Conservation (phyloP, 2,888 invertebrate species). For the Megaustenia siamemsis region DNA sequence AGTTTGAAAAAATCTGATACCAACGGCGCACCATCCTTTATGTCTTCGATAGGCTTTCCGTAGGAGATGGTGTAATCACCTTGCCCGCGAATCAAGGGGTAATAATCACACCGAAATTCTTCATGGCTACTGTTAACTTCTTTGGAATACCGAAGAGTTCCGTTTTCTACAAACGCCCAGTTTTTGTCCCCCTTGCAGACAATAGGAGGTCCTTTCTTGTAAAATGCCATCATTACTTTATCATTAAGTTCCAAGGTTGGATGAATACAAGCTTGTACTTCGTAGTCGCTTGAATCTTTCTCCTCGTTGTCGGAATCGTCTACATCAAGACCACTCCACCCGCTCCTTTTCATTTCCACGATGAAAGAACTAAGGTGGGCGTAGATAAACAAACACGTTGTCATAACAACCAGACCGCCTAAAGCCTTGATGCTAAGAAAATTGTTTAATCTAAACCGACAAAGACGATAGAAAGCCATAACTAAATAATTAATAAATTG, state of each 20-base stretch:
- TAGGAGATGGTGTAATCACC: constrained; percentile 24
- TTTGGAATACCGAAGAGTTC: constrained; percentile 25
- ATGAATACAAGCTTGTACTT: constrained; percentile 21
- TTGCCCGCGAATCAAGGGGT: constrained; percentile 29
- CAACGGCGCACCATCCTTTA: not conserved
- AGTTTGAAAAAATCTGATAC: constrained; percentile 46
- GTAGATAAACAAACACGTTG: not conserved
- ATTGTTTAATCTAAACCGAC: too few relatives aligned
- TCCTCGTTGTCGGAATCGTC: not conserved
- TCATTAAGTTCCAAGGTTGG: constrained; percentile 9
- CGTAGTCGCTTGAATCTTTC: not conserved
- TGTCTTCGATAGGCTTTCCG: not conserved
- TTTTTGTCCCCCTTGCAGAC: not conserved
- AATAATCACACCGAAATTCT: not conserved
- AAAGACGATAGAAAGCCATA: too few relatives aligned
- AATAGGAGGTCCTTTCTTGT: not conserved
- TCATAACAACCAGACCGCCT: not conserved
- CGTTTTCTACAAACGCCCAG: constrained; percentile 38
- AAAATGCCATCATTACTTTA: constrained; percentile 40
- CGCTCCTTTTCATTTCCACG: not conserved
- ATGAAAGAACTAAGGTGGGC: not conserved
- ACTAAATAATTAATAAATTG: too few relatives aligned
- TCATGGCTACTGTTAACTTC: not conserved
- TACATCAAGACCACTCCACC: too few relatives aligned
- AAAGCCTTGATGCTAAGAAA: too few relatives aligned